phyloP scores from a whole-genome alignment of 92 coral and sea anemone genomes.

The Palythoa grandiflora region DNA sequence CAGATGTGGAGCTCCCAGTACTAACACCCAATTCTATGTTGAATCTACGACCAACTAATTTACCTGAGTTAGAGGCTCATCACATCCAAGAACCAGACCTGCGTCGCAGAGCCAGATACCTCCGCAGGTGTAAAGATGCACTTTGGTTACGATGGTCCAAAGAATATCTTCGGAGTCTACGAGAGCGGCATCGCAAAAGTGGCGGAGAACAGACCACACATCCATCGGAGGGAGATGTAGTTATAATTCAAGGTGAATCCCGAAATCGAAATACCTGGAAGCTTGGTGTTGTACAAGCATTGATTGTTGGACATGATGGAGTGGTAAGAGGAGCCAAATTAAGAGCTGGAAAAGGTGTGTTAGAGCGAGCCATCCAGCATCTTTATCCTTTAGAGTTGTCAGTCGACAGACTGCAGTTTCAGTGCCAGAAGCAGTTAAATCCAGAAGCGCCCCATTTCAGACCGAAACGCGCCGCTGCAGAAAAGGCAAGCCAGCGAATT shows the following conservation, averaged over 20 bases:
- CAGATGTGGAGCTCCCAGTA: slow-evolving; percentile 43
- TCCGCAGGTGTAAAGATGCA: neutral
- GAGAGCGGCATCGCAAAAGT: neutral
- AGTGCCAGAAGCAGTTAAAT: neutral
- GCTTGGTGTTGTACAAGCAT: neutral
- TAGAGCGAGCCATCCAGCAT: slow-evolving; percentile 1
- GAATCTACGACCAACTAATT: slow-evolving; percentile 22
- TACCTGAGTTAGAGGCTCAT: neutral
- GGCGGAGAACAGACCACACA: neutral
- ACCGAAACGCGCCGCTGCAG: neutral
- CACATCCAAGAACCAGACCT: neutral
- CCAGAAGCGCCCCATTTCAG: slow-evolving; percentile 2
- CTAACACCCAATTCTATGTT: slow-evolving; percentile 42
- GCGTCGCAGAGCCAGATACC: neutral
- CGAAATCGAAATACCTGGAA: neutral
- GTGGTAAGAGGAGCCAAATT: neutral
- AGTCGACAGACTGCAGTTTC: neutral
- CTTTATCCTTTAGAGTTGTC: neutral
- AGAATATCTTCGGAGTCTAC: neutral
- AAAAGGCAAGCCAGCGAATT: neutral
- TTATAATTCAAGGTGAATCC: neutral
- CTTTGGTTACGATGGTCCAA: neutral
- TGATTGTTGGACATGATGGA: neutral
- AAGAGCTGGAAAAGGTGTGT: neutral
- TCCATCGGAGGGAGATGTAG: neutral